Conservation (phyloP, 2,888 invertebrate genomes). For the Lysandra coridon region DNA sequence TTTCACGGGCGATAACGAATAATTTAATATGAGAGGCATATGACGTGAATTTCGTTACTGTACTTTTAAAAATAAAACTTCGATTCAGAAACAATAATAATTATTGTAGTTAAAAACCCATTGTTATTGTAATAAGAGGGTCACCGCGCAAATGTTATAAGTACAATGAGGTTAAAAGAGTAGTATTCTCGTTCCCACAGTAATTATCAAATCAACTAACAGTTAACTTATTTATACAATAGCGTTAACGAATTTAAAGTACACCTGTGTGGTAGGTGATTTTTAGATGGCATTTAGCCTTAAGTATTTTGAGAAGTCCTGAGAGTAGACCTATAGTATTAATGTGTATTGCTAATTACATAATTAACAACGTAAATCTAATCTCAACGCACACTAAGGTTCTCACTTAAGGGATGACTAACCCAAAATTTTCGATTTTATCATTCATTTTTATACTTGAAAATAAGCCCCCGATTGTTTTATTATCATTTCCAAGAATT, state of each 20-base stretch:
- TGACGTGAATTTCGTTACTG: background rate
- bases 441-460: too few species aligned
- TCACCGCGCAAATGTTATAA: background rate
- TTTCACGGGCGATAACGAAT: background rate
- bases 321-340: too few species aligned
- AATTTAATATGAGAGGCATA: background rate
- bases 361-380: too few species aligned
- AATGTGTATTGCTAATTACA: too few species aligned
- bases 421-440: too few species aligned
- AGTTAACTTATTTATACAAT: background rate
- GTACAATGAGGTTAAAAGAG: conserved; percentile 21
- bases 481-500: too few species aligned
- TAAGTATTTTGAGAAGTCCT: too few species aligned
- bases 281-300: too few species aligned
- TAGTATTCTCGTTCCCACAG: conserved; percentile 14
- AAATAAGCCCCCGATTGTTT: too few species aligned
- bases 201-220: conserved; percentile 16
- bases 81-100: background rate
- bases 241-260: background rate
- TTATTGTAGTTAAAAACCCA: background rate
- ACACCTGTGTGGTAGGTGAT: background rate
- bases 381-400: too few species aligned
- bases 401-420: too few species aligned
- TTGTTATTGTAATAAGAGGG: conserved; percentile 20
- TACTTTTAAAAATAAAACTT: background rate